Evolutionary conservation across 2,113 vertebrate genomes (phyloP), one percentile per base, ranked within the genome.

Genomic region (Nothobranchius kuhntae): DNA sequence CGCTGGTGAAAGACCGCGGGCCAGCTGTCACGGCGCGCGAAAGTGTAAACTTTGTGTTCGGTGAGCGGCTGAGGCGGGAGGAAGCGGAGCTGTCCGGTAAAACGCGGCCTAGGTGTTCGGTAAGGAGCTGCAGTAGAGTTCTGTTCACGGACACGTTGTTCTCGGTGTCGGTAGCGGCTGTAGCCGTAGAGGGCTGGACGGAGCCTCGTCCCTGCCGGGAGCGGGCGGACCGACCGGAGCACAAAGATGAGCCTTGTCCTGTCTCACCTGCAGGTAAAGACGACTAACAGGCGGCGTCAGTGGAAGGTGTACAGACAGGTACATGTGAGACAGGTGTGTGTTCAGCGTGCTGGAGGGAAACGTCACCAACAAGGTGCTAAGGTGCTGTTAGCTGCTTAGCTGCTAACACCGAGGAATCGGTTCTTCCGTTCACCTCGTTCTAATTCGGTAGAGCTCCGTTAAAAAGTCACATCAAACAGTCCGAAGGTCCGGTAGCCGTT

Each of bases 21-120:
- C 42, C 85, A 87, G 85, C 81, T 89, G 77, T 86, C 65, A 78
- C 75, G 82, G 78, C 89, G 91, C 93, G 93, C 92, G 89, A 92
- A 93, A 86, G 51, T 60, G 93, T 76, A 85, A 94, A 91, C 46
- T 14, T 68, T 53, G 9, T 59, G 30, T 81, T 68, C 35, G 24
- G 67, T 30, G 30, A 30, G 2, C 30, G 30, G 30, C 0, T 81
- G 73, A 80, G 87, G 92, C 92, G 92, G 92, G 93, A 93, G 91
- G 81, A 71, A 64, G 67, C 70, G 51, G 10, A n/a, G 0, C 14
- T 21, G 46, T 8, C 42, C 40, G n/a, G 58, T 17, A 13, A 30
- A 69, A 54, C 3, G 2, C 13, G 13, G 13, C 47, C 24, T 82
- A 51, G 77, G 77, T 81, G 75, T 38, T 13, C 26, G 9, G 54